Percentiles rank a stretch among this genome's conserved stretches.
phyloP scores from a whole-genome alignment of 2,113 vertebrate genomes.

The Neomonachus schauinslandi region DNA sequence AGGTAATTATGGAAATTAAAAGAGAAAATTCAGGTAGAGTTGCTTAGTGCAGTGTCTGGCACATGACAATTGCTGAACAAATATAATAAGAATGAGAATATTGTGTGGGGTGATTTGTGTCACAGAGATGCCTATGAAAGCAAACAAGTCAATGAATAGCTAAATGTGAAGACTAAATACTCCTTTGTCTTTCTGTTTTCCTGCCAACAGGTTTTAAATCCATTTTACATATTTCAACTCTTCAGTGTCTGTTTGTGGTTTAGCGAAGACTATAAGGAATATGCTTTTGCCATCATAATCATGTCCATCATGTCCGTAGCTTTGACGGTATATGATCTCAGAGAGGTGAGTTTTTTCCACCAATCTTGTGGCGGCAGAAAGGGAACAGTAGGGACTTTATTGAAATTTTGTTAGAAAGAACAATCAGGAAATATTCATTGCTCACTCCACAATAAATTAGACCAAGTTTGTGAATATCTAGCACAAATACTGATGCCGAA shows the following conservation, averaged over 20 bases:
- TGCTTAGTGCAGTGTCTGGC: neutral
- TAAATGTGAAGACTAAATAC: conserved; percentile 36
- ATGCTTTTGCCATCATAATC: conserved; percentile 88
- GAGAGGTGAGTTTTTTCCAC: conserved; percentile 83
- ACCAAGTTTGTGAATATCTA: neutral
- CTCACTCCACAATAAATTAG: neutral
- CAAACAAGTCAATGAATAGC: conserved; percentile 16
- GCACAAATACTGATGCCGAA: neutral
- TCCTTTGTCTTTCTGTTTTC: conserved; percentile 57
- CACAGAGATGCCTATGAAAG: neutral
- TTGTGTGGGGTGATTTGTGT: neutral
- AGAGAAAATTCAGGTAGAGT: conserved; percentile 8
- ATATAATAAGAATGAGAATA: neutral
- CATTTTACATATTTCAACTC: conserved; percentile 90
- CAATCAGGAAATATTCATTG: neutral
- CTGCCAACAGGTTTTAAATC: conserved; percentile 88
- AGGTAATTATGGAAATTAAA: neutral
- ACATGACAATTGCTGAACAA: neutral
- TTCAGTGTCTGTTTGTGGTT: conserved; percentile 91
- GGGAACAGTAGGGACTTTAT: neutral
- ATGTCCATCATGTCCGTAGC: conserved; percentile 88
- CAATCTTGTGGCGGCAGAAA: neutral
- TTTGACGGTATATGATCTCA: conserved; percentile 88
- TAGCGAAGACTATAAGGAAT: conserved; percentile 88
- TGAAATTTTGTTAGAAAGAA: neutral